Evolutionary conservation across 2,113 vertebrate genomes (phyloP).

Genomic region (Gobio gobio): DNA sequence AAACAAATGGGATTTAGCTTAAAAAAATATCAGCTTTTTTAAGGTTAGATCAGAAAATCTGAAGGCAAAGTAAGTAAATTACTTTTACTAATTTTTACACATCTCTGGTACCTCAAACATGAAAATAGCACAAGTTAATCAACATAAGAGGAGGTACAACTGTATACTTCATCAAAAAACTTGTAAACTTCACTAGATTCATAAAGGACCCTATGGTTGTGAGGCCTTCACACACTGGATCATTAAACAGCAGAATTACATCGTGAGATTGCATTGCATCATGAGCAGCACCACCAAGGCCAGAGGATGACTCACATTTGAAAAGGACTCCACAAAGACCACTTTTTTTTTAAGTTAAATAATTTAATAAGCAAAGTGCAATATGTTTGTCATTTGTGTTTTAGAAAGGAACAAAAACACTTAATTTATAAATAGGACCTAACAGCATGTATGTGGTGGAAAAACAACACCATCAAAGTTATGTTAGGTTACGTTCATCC

Average conservation of each 20-base stretch:
- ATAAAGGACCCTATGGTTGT: not conserved
- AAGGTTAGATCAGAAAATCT: no score
- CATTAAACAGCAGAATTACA: not conserved
- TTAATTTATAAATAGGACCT: not conserved
- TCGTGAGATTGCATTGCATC: not conserved
- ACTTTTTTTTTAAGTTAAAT: not conserved
- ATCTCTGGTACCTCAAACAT: no score
- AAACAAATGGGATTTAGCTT: no score
- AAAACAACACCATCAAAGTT: not conserved
- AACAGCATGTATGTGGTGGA: not conserved
- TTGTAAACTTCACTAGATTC: no score
- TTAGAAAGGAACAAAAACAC: not conserved
- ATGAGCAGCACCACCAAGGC: conserved; percentile 1
- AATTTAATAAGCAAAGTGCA: not conserved
- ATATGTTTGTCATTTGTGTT: not conserved
- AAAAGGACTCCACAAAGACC: not conserved
- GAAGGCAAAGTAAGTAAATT: no score
- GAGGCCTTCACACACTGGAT: not conserved
- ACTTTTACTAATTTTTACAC: no score
- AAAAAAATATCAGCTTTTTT: no score
- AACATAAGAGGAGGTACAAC: no score
- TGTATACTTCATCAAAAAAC: no score
- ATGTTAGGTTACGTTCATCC: not conserved
- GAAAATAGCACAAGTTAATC: no score
- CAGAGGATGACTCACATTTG: not conserved